Evolutionary conservation across 2,797 vertebrate species (phyloP).

Genomic region (Halcyon leucocephala): DNA sequence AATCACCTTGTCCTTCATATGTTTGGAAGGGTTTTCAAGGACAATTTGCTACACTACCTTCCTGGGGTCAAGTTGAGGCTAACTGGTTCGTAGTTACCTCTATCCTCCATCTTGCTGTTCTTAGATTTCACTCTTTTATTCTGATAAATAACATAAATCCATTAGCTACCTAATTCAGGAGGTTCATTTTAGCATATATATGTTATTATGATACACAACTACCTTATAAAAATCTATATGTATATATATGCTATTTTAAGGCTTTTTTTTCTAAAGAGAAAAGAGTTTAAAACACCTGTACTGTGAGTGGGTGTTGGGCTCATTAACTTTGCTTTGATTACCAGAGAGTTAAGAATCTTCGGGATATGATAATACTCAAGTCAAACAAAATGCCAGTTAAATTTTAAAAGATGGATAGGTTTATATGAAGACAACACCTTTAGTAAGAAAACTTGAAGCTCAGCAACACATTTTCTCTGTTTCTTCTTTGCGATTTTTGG

Average conservation of each 20-base stretch:
- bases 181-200: background rate
- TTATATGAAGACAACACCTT: background rate
- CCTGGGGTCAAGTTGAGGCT: background rate
- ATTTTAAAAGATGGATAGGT: background rate
- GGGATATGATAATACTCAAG: background rate
- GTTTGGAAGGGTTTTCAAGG: background rate
- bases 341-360: background rate
- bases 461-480: background rate
- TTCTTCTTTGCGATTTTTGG: background rate
- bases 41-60: background rate
- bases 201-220: background rate
- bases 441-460: background rate
- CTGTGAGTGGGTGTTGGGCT: background rate
- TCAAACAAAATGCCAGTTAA: background rate
- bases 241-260: background rate
- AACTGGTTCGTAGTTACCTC: background rate
- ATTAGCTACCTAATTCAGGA: background rate
- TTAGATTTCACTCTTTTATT: background rate
- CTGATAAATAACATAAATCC: background rate
- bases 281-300: background rate
- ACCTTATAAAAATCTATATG: background rate
- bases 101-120: background rate
- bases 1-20: background rate
- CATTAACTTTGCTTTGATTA: background rate
- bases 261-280: background rate